Evolutionary conservation across 2,888 invertebrate genomes (phyloP), one percentile per base, ranked within the genome.

Genomic region (Apodemia duryi): DNA sequence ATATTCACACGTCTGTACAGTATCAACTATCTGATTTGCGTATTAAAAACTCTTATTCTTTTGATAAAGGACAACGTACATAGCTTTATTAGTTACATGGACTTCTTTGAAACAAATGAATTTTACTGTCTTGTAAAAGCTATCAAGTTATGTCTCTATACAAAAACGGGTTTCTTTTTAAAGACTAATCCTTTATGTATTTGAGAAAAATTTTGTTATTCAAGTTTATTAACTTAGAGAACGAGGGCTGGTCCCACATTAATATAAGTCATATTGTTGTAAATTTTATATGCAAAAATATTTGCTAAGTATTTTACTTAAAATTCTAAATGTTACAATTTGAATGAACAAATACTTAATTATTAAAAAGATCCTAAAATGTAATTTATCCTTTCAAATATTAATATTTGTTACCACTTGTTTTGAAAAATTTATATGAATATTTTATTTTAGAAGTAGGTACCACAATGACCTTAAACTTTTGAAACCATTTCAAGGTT

Each of bases 171-270:
- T 46, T 46, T 46, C 11, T 46, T 46, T 46, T 13, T 4, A 46
- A 13, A 46, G 13, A 13, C 6, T 38, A 38, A 38, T 38, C 38
- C 5, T 1, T 13, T 46, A n/a, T n/a, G 13, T 46, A 46, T 46
- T 46, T 13, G 13, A n/a, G 46, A n/a, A 46, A 46, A 46, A 46
- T 46, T 51, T 57, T 2, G 38, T 63, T 60, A 63, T 66, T 68
- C 60, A 71, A 67, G 72, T 77, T 71, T 71, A 69, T 74, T 73
- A 73, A 71, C 68, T 75, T 75, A 81, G 79, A 72, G 75, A 75
- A 77, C 77, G 84, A 83, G 89, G 91, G 90, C 91, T 89, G 91
- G 90, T 78, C 85, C 91, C 77, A 78, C 78, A 79, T 77, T 77
- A 78, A 80, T 78, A 81, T 80, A 81, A 46, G 77, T 79, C 75